Evolutionary conservation across 2,797 vertebrate genomes (phyloP), one percentile per base, ranked within the genome.

Genomic region (Danio jaintianensis): DNA sequence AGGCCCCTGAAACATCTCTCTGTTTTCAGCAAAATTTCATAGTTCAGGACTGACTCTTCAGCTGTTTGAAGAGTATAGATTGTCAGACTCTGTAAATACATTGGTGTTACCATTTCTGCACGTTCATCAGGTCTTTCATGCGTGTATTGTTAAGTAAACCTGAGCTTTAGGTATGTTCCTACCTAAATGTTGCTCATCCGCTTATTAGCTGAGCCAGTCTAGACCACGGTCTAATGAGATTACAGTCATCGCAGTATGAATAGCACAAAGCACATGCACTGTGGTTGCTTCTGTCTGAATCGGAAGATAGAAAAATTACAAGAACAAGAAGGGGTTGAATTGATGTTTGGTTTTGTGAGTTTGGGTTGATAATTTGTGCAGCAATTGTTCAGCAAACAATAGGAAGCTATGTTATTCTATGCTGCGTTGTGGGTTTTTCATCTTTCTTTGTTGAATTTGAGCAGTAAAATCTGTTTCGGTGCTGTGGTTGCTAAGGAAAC

Each of bases 181-280:
- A 75, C 78, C 69, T 81, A 68, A 76, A 75, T 63, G 80, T 40
- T 69, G 22, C 29, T 56, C 67, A 79, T 63, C 75, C 45, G 45
- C 82, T 85, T 83, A 79, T 63, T 83, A 81, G 72, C 78, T 42
- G 66, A 66, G 11, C 43, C 61, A 61, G 80, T 82, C 72, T 86
- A 83, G 85, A 83, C 78, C 85, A 52, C 50, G 43, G 76, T 72
- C 59, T 87, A 83, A 83, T 83, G 82, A 79, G 59, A 83, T 87
- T 84, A 75, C 62, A 61, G 63, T 62, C 75, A 50, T 83, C 59
- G 47, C 70, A 79, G 66, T 71, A 53, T 84, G 63, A 76, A 77
- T 66, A 75, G 80, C 79, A 59, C 56, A 75, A 77, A 74, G 56
- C 55, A 29, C 29, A 29, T 36, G 29, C 29, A 29, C 29, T 29